phyloP scores from a whole-genome alignment of 30 jellyfish, hydroid and myxozoan species.

The Morbakka virulenta region DNA sequence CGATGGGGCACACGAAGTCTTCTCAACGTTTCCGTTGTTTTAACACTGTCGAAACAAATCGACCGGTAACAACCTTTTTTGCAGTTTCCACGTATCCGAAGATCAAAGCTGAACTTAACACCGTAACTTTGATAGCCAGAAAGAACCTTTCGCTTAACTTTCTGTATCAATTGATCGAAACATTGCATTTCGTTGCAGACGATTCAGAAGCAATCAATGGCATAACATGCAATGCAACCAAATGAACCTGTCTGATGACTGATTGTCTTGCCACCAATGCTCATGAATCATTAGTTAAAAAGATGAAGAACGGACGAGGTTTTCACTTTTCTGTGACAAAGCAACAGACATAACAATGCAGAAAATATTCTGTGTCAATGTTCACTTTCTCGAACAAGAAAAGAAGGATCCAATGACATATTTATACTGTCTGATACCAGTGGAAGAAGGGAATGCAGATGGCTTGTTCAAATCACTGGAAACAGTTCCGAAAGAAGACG shows the following conservation, averaged over 20 bases:
- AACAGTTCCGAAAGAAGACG: slow-evolving; percentile 6
- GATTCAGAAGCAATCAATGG: slow-evolving; percentile 21
- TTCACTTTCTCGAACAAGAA: neutral
- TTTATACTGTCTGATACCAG: slow-evolving; percentile 18
- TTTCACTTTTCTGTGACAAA: slow-evolving; percentile 41
- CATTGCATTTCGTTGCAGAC: slow-evolving; percentile 17
- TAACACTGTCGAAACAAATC: too few species aligned
- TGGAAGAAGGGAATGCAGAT: slow-evolving; percentile 27
- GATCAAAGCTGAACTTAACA: slow-evolving; percentile 30
- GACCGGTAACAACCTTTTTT: too few species aligned
- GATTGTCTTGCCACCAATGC: slow-evolving; percentile 41
- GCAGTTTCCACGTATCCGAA: neutral
- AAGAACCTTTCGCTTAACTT: slow-evolving; percentile 12
- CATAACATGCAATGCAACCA: slow-evolving; percentile 17
- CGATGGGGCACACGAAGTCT: too few species aligned
- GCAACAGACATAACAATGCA: slow-evolving; percentile 42
- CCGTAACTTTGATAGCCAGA: slow-evolving; percentile 40
- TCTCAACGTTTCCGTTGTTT: too few species aligned
- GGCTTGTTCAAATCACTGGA: slow-evolving; percentile 9
- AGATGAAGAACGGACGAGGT: slow-evolving; percentile 25
- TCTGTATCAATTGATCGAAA: slow-evolving; percentile 8
- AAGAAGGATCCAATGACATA: neutral
- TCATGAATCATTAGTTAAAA: neutral
- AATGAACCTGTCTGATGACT: slow-evolving; percentile 18
- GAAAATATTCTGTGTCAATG: slow-evolving; percentile 14